Evolutionary conservation across 2,888 invertebrate species (phyloP).

Genomic region (Cephonodes hylas): DNA sequence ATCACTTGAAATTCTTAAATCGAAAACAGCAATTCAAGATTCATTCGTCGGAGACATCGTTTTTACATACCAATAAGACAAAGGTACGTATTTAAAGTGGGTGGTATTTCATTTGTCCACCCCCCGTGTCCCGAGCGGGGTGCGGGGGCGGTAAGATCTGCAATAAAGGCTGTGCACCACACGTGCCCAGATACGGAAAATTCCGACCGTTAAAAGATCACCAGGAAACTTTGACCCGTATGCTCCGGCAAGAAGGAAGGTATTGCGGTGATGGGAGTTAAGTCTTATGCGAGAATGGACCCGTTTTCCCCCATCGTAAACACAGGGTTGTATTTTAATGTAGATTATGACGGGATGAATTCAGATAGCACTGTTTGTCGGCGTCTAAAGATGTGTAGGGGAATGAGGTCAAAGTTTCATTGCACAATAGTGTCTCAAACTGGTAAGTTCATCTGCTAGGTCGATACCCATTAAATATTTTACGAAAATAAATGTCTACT

Average conservation of each 20-base stretch:
- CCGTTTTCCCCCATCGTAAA: conserved; percentile 72
- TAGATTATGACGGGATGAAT: conserved; percentile 39
- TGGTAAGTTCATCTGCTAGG: too few species aligned
- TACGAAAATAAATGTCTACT: too few species aligned
- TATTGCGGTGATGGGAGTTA: conserved; percentile 29
- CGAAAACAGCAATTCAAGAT: background rate
- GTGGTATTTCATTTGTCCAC: conserved; percentile 60
- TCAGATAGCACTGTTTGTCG: conserved; percentile 1
- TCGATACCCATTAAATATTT: too few species aligned
- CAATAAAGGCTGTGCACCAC: conserved; percentile 75
- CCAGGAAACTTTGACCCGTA: background rate
- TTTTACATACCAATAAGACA: conserved; percentile 60
- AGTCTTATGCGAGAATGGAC: conserved; percentile 66
- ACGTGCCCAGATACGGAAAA: conserved; percentile 74
- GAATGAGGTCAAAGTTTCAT: background rate
- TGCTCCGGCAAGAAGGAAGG: conserved; percentile 26
- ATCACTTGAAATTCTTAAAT: background rate
- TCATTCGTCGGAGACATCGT: conserved; percentile 26
- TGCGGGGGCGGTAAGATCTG: conserved; percentile 60
- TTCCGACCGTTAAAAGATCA: conserved; percentile 40
- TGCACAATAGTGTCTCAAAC: background rate
- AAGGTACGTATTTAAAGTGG: conserved; percentile 65
- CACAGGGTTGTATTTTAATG: conserved; percentile 62
- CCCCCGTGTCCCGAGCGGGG: conserved; percentile 35
- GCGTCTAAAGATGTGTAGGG: background rate